Conservation (phyloP, 2,888 invertebrate species). For the Cerastoderma edule region DNA sequence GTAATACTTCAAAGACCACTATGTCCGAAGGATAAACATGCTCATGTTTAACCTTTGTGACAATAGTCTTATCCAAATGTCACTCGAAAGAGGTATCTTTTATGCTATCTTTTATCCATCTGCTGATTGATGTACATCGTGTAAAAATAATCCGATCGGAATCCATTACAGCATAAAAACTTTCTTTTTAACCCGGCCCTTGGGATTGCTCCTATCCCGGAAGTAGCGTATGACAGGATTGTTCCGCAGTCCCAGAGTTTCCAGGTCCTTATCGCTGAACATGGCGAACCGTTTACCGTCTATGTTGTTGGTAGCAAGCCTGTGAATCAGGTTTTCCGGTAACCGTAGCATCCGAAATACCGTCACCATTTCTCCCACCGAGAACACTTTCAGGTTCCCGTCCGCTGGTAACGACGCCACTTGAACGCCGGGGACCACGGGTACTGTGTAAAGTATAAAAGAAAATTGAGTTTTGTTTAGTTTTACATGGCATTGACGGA, state of each 20-base stretch:
- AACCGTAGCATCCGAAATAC: conserved; percentile 72
- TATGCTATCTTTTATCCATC: too few relatives aligned
- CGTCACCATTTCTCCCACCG: conserved; percentile 72
- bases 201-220: conserved; percentile 62
- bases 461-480: neutral
- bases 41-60: too few relatives aligned
- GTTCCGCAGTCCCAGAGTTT: conserved; percentile 64
- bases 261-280: conserved; percentile 76
- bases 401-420: conserved; percentile 71
- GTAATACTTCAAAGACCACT: too few relatives aligned
- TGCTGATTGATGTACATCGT: too few relatives aligned
- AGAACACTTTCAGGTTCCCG: conserved; percentile 74
- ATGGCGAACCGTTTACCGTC: conserved; percentile 78
- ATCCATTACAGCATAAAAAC: conserved; percentile 56
- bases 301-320: conserved; percentile 66
- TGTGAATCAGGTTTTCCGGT: conserved; percentile 64
- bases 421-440: conserved; percentile 41
- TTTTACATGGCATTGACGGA: too few relatives aligned
- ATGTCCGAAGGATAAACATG: too few relatives aligned
- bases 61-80: too few relatives aligned
- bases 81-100: too few relatives aligned
- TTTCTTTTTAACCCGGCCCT: conserved; percentile 21
- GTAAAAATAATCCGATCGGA: too few relatives aligned
- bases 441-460: conserved; percentile 33
- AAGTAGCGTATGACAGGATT: conserved; percentile 70